Evolutionary conservation across 2,888 invertebrate species (phyloP).

Genomic region (Sphecodes monilicornis): DNA sequence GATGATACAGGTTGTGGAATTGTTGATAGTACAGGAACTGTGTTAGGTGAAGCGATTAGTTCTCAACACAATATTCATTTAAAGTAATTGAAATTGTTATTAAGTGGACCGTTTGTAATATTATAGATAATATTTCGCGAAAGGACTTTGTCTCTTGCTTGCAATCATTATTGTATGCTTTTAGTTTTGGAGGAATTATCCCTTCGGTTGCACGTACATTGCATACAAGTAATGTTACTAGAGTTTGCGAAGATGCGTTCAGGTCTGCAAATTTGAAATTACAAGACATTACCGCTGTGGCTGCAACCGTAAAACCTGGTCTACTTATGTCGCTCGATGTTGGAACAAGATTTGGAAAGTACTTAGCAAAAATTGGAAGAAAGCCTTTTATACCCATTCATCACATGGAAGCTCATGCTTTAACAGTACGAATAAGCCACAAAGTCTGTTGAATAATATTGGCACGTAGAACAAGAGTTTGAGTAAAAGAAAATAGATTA

Average conservation of each 20-base stretch:
- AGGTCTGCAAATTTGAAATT: slow-evolving; percentile 86
- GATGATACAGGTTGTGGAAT: slow-evolving; percentile 98
- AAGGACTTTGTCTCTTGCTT: not conserved
- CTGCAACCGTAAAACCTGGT: slow-evolving; percentile 96
- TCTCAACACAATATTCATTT: slow-evolving; percentile 93
- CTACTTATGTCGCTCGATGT: slow-evolving; percentile 91
- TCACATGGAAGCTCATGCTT: slow-evolving; percentile 99
- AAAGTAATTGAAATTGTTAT: slow-evolving; percentile 85
- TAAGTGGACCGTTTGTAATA: not conserved
- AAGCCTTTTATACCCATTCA: slow-evolving; percentile 98
- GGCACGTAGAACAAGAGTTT: slow-evolving; percentile 43
- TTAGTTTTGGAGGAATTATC: slow-evolving; percentile 94
- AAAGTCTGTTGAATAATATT: slow-evolving; percentile 81
- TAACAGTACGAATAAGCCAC: slow-evolving; percentile 92
- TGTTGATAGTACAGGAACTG: slow-evolving; percentile 89
- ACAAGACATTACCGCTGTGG: slow-evolving; percentile 93
- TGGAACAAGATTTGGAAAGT: slow-evolving; percentile 93
- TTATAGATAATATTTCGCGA: slow-evolving; percentile 2
- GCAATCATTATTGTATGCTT: slow-evolving; percentile 58
- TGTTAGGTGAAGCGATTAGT: slow-evolving; percentile 92
- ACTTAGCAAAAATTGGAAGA: slow-evolving; percentile 87
- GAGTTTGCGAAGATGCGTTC: slow-evolving; percentile 90
- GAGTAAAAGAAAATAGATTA: not conserved
- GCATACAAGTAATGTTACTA: slow-evolving; percentile 92
- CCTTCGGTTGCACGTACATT: slow-evolving; percentile 93